Base-by-base conservation (phyloP, 2,888 invertebrate species). In the Drosophila leonis region DNA sequence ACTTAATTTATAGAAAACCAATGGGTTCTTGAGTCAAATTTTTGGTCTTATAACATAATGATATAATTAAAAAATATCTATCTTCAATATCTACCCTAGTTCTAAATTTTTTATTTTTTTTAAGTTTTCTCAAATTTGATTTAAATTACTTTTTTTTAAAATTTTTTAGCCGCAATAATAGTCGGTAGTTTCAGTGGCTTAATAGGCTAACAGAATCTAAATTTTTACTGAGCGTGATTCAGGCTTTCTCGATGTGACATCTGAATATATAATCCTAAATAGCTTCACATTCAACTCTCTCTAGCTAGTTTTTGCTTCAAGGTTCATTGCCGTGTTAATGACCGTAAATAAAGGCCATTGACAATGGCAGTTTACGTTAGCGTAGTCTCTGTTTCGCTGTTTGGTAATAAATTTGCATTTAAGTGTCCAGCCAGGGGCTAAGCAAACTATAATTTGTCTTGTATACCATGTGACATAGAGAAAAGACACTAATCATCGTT, bases 401-500 rank as follows among this genome's bases (percentile, higher is more conserved):
- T 39, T 65, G 66, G 57, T 48, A 59, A 84, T 87, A 84, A 84
- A 84, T 84, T 82, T 87, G 85, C 69, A 82, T 89, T 82, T 72
- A 76, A 72, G 59, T 72, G 76, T 52, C 44, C 68, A 54, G 82
- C 35, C 74, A 33, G 55, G 31, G 52, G 62, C 65, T 78, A 74
- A 84, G 54, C 60, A 74, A 89, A 87, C 85, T 82, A 89, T 66
- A 84, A 82, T 89, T 81, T 84, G 87, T 89, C 85, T 84, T 89
- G 82, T 89, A 83, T 84, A 74, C 80, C 70, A 52, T 66, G 70
- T 68, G 67, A 57, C 83, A 74, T 54, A 73, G 64, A 67, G 57
- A 63, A 67, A 69, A 57, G 60, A 87, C 82, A 84, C 83, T 89
- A 89, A 87, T 87, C 85, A 84, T 84, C 82, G 76, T 84, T 84